These are phyloP conservation scores for Rhadinocentrus ornatus DNA, from an alignment of 2,797 vertebrate genomes.

Conservation along the genomic window DNA sequence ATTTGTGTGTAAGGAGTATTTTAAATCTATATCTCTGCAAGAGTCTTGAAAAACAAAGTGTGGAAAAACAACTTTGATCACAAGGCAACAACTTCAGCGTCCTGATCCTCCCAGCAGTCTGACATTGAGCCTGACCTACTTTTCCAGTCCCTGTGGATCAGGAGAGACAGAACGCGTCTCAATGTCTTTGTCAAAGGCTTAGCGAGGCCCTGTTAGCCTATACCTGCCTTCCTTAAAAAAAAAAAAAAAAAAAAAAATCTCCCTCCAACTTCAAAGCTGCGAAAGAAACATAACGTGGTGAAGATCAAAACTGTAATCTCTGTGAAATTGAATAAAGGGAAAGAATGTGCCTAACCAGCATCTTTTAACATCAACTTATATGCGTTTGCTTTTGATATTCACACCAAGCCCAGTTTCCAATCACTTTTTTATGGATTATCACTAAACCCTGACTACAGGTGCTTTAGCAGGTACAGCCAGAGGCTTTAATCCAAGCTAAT, in stretches of 20 bases:
- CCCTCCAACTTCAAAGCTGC: slow-evolving; percentile 68
- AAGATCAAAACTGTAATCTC: slow-evolving; percentile 70
- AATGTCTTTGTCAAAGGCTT: slow-evolving; percentile 68
- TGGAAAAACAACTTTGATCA: slow-evolving; percentile 70
- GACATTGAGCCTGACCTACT: slow-evolving; percentile 75
- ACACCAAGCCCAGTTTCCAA: slow-evolving; percentile 34
- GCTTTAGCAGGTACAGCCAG: slow-evolving; percentile 32
- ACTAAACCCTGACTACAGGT: slow-evolving; percentile 53
- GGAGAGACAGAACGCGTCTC: slow-evolving; percentile 53
- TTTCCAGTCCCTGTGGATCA: slow-evolving; percentile 69
- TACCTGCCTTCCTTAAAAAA: slow-evolving; percentile 61
- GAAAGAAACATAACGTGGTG: slow-evolving; percentile 55
- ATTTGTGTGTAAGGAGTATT: slow-evolving; percentile 41
- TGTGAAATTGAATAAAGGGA: slow-evolving; percentile 74
- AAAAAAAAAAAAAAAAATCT: slow-evolving; percentile 45
- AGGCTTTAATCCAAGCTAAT: slow-evolving; percentile 43
- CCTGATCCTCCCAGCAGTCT: slow-evolving; percentile 70
- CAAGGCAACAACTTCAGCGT: slow-evolving; percentile 66
- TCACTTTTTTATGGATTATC: slow-evolving; percentile 49
- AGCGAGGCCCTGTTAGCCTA: slow-evolving; percentile 52
- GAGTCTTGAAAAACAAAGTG: slow-evolving; percentile 57
- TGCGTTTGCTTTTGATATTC: slow-evolving; percentile 44
- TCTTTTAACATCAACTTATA: slow-evolving; percentile 64
- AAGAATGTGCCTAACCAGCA: slow-evolving; percentile 61
- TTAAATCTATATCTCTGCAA: slow-evolving; percentile 46